A percentile compares a stretch with the other conserved stretches of the same genome.
Evolutionary conservation across 2,113 vertebrate genomes (phyloP).

Genomic region (Paradoxurus hermaphroditus): DNA sequence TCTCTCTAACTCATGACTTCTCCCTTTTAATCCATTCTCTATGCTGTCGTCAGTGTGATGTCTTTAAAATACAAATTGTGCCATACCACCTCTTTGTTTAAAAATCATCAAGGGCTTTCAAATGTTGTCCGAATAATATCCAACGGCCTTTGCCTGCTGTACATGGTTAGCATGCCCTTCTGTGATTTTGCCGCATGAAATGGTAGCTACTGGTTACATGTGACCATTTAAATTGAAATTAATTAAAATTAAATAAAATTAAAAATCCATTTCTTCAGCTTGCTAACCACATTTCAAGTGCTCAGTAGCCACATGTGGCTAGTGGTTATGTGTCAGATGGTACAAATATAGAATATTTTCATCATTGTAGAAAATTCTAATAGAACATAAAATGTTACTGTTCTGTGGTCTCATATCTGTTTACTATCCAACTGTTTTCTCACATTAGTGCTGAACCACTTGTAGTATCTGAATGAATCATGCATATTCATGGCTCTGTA

Average conservation of each 20-base stretch:
- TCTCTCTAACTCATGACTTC: neutral
- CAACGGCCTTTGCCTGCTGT: neutral
- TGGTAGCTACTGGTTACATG: neutral
- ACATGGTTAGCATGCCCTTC: neutral
- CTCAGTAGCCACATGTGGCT: neutral
- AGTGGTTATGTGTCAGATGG: neutral
- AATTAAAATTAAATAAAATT: neutral
- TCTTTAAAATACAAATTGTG: neutral
- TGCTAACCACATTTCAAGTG: neutral
- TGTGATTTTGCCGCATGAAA: neutral
- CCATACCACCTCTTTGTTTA: neutral
- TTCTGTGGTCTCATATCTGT: neutral
- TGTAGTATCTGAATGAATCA: neutral
- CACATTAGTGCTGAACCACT: neutral
- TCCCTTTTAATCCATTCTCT: neutral
- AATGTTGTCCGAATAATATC: neutral
- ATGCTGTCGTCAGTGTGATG: neutral
- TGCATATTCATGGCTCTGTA: neutral
- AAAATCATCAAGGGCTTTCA: neutral
- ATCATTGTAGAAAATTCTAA: neutral
- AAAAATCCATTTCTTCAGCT: neutral
- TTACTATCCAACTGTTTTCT: neutral
- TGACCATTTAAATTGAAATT: neutral
- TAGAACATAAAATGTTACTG: neutral
- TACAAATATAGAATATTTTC: neutral